These are phyloP conservation scores for Dynastes hyllus DNA, from an alignment of 2,888 invertebrate species.

Conservation along the genomic window DNA sequence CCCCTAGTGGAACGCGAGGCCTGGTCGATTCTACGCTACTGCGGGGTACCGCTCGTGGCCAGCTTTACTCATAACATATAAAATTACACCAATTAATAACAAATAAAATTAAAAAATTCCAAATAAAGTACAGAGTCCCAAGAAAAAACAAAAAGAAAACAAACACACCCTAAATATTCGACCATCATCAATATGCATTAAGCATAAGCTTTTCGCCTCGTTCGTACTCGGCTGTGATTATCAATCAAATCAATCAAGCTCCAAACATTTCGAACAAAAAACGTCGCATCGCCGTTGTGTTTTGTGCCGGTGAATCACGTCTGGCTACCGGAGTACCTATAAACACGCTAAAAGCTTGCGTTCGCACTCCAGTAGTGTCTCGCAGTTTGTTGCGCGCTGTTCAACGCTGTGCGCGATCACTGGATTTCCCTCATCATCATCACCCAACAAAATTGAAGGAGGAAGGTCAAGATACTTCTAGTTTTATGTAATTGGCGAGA, in stretches of 20 bases:
- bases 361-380: slow-evolving; percentile 28
- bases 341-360: not conserved
- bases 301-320: not conserved
- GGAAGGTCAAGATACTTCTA: slow-evolving; percentile 1
- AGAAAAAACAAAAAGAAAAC: not conserved
- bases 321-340: not conserved
- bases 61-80: too few species aligned
- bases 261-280: too few species aligned
- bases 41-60: too few species aligned
- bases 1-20: too few species aligned
- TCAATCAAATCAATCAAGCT: too few species aligned
- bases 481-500: slow-evolving; percentile 15
- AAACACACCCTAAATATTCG: not conserved
- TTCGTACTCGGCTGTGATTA: not conserved
- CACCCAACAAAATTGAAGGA: not conserved
- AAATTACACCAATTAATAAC: too few species aligned
- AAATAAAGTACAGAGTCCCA: not conserved
- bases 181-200: slow-evolving; percentile 3
- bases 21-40: too few species aligned
- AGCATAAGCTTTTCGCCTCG: not conserved
- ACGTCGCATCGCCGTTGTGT: too few species aligned
- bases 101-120: too few species aligned
- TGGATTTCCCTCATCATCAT: not conserved
- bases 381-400: slow-evolving; percentile 4
- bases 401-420: slow-evolving; percentile 9